A percentile compares a stretch with the other conserved stretches of the same genome.
Evolutionary conservation across 2,888 invertebrate genomes (phyloP).

Genomic region (Panopea generosa): DNA sequence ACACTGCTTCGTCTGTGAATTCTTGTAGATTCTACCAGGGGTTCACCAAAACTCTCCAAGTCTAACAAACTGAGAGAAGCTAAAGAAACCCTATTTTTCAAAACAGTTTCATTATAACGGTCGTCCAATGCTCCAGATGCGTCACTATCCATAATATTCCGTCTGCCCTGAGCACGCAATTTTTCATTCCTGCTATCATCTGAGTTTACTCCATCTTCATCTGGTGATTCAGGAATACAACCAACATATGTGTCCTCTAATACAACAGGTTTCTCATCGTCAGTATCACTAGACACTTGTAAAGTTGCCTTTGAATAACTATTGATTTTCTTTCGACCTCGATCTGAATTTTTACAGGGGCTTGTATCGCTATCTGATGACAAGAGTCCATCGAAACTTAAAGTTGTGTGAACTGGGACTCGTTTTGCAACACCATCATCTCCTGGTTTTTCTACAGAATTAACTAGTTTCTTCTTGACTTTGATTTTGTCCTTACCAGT

Average conservation of each 20-base stretch:
- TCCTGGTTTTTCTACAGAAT: too few relatives aligned
- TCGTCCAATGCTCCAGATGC: neutral
- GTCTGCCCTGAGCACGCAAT: neutral
- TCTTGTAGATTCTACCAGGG: slow-evolving; percentile 75
- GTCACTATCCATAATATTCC: neutral
- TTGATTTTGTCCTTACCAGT: too few relatives aligned
- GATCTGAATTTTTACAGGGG: slow-evolving; percentile 12
- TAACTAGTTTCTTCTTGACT: too few relatives aligned
- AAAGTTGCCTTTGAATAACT: slow-evolving; percentile 22
- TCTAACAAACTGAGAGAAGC: slow-evolving; percentile 43
- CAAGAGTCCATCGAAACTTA: slow-evolving; percentile 27
- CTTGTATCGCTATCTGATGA: slow-evolving; percentile 57
- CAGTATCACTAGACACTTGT: slow-evolving; percentile 46
- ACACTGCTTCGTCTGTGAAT: slow-evolving; percentile 70
- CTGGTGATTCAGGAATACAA: slow-evolving; percentile 36
- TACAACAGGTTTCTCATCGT: slow-evolving; percentile 27
- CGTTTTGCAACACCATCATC: too few relatives aligned
- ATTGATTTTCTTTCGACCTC: neutral
- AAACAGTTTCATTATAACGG: slow-evolving; percentile 42
- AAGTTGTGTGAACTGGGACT: neutral
- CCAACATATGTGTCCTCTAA: slow-evolving; percentile 32
- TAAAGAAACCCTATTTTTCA: slow-evolving; percentile 33
- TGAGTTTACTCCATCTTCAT: neutral
- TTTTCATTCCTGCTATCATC: neutral
- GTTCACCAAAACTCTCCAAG: slow-evolving; percentile 66